Percentiles rank a stretch among this genome's conserved stretches.
phyloP scores from a whole-genome alignment of 2,888 invertebrate species.

The Agrochola lychnidis region DNA sequence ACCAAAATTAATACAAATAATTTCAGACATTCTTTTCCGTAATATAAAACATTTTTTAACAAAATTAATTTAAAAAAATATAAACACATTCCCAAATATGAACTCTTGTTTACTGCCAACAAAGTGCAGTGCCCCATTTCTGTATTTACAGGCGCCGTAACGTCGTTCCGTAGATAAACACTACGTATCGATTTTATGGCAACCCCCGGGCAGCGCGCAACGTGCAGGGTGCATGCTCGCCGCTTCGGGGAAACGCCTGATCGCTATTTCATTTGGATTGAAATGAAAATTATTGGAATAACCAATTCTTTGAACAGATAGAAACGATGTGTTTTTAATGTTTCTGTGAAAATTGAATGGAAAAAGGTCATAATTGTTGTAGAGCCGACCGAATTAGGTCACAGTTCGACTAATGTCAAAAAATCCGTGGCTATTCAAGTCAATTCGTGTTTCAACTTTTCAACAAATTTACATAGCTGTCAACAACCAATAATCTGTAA shows the following conservation, averaged over 20 bases:
- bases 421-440: not conserved
- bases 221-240: constrained; percentile 55
- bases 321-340: constrained; percentile 33
- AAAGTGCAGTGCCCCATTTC: constrained; percentile 61
- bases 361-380: constrained; percentile 6
- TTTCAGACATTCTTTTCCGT: not conserved
- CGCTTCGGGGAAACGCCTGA: constrained; percentile 50
- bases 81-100: not conserved
- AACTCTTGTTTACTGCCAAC: constrained; percentile 31
- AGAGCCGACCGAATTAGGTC: constrained; percentile 17
- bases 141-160: constrained; percentile 60
- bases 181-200: constrained; percentile 64
- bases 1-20: not conserved
- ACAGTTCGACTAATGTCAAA: not conserved
- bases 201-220: constrained; percentile 45
- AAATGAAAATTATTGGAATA: constrained; percentile 43
- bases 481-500: not conserved
- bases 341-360: constrained; percentile 24
- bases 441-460: not conserved
- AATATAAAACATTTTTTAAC: not conserved
- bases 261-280: constrained; percentile 36
- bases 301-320: constrained; percentile 52
- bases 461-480: not conserved
- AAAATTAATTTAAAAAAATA: not conserved
- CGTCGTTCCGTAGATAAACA: constrained; percentile 65